Base-by-base conservation (phyloP, 1,140 invertebrate species). In the Uloborus diversus region DNA sequence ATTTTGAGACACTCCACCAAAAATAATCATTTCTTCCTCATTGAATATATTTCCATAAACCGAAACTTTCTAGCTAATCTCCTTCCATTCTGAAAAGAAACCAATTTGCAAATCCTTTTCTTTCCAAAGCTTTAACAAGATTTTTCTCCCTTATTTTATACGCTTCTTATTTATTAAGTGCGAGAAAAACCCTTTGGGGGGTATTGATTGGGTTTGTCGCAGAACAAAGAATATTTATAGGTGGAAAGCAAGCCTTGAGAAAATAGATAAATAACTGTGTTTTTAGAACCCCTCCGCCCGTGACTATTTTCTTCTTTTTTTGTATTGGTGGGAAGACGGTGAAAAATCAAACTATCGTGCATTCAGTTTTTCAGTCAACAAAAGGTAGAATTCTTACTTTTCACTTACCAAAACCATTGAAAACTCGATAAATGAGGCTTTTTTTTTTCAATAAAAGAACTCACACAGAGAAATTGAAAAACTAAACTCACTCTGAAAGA, bases 381-480 rank as follows among this genome's bases (percentile, higher is more conserved):
- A 78, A 78, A 78, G 73, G 73, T 78, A 78, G 42, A 76, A 78
- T 42, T 78, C 73, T 78, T 78, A 78, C 73, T 78, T 78, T 78
- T 78, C 73, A 65, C 73, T 78, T 78, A 78, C 62, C 73, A 76
- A 76, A 76, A 76, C 73, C 73, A 78, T 78, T 78, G 61, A 78
- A 66, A 78, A 33, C 49, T 64, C 73, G 73, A 78, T 78, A 78
- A 78, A 78, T 78, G 73, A 66, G 73, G 57, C 47, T 66, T 78
- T 78, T 76, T 71, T 56, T 61, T 23, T 23, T 59, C 14, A 53
- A 53, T n/a, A 53, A 64, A 35, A 32, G 51, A 51, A 71, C 25
- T 23, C 37, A 62, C 37, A 57, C 57, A 33, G 73, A 78, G 66
- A 76, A 78, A 78, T 78, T 78, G 61, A 78, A 78, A 78, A 78